Evolutionary conservation across 2,888 invertebrate genomes (phyloP), one percentile per base, ranked within the genome.

Genomic region (Cybosia mesomella): DNA sequence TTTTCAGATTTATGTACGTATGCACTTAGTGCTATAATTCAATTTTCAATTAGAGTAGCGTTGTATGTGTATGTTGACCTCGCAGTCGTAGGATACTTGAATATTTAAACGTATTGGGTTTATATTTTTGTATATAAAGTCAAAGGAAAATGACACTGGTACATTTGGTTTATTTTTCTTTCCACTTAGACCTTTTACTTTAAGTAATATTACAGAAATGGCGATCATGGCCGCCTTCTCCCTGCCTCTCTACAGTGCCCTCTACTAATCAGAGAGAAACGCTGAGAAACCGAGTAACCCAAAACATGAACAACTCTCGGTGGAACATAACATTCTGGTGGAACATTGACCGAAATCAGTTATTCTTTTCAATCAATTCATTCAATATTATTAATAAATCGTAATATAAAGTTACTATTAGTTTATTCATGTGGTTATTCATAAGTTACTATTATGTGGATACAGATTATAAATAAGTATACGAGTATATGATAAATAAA

Each of bases 1-100:
- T 71, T 79, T 79, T 74, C 65, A 66, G 73, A 69, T 69, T 69
- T 63, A 74, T 71, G 68, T 68, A 55, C 64, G 68, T 74, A 72
- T 73, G 63, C 67, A 75, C 74, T 68, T 78, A 82, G 79, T 72
- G 71, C 62, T 60, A 70, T 72, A 78, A 72, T 58, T 75, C 67
- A 71, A 79, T 79, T 72, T 71, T 65, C 69, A 76, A 76, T 77
- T 77, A 68, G 65, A 72, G 49, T 11, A 64, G 59, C 36, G 54
- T 53, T 39, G 61, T 71, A 70, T 67, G 66, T 53, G 53, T 71
- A n/a, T 63, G 66, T 58, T 43, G 34, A 71, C 58, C 57, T 54
- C 36, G 22, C 9, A 54, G 9, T n/a, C 18, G 18, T 9, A 24
- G 11, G 18, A 39, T 24, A 24, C n/a, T n/a, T n/a, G 49, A 21